Conservation (phyloP, 2,797 vertebrate species). For the Rhincodon typus region DNA sequence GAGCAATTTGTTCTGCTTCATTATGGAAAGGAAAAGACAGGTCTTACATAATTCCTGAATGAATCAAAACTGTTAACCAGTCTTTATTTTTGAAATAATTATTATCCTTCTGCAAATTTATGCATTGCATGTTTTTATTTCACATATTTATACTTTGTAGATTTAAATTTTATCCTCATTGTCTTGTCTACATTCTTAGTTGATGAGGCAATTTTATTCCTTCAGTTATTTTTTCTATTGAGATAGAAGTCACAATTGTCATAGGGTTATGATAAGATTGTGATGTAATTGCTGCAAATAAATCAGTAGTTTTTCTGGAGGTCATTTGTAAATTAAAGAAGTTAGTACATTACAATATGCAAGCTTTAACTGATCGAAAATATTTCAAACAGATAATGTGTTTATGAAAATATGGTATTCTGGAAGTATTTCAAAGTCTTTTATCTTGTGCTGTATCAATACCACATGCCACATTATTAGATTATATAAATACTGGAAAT, state of each 20-base stretch:
- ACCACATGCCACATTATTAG: not conserved
- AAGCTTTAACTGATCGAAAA: not conserved
- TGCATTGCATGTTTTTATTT: not conserved
- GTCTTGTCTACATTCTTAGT: not conserved
- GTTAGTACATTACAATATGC: not conserved
- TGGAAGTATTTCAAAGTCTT: not conserved
- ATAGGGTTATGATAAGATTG: not conserved
- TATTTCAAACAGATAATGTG: not conserved
- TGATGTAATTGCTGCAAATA: not conserved
- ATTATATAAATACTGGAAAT: not conserved
- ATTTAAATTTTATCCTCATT: not conserved
- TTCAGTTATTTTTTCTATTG: not conserved
- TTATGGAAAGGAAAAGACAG: not conserved
- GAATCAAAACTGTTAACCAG: not conserved
- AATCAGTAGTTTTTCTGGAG: not conserved
- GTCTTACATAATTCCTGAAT: not conserved
- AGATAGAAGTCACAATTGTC: not conserved
- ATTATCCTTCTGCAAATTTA: not conserved
- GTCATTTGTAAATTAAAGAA: not conserved
- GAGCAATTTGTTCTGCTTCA: not conserved
- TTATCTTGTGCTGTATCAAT: not conserved
- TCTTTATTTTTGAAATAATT: not conserved
- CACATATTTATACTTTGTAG: not conserved
- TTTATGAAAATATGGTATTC: not conserved
- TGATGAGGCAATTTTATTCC: not conserved